Evolutionary conservation across 2,113 vertebrate genomes (phyloP).

Genomic region (Brevimyrus niger): DNA sequence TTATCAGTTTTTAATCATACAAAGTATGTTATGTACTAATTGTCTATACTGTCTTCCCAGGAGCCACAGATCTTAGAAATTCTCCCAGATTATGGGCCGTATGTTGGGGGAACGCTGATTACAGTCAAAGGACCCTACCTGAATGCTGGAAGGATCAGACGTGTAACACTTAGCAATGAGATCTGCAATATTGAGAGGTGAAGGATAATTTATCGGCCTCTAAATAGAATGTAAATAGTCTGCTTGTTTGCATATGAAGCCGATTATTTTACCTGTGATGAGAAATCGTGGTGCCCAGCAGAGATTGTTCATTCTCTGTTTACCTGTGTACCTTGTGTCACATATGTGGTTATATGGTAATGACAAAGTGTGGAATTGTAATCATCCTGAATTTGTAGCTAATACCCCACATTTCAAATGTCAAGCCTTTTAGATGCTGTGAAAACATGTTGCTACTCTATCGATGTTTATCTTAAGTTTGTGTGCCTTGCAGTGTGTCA

Average conservation of each 20-base stretch:
- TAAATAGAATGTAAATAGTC: neutral
- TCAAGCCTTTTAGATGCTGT: neutral
- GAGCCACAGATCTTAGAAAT: slow-evolving; percentile 65
- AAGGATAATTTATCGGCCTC: neutral
- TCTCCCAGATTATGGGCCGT: slow-evolving; percentile 68
- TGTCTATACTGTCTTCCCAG: slow-evolving; percentile 44
- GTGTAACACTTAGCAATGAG: slow-evolving; percentile 59
- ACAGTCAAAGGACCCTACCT: slow-evolving; percentile 69
- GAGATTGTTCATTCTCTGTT: neutral
- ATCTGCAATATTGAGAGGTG: slow-evolving; percentile 58
- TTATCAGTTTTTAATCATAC: neutral
- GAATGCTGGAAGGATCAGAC: slow-evolving; percentile 58
- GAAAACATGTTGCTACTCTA: neutral
- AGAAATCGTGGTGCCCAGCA: neutral
- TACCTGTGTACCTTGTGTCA: neutral
- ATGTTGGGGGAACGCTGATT: slow-evolving; percentile 71
- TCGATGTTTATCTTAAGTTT: neutral
- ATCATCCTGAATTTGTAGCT: neutral
- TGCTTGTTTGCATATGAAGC: neutral
- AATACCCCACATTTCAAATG: neutral
- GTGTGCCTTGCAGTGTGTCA: slow-evolving; percentile 30
- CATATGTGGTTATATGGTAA: neutral
- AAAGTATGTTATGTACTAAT: neutral
- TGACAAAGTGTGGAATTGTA: neutral
- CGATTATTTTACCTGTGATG: neutral